Evolutionary conservation across 2,888 invertebrate genomes (phyloP).

Genomic region (Patella depressa): DNA sequence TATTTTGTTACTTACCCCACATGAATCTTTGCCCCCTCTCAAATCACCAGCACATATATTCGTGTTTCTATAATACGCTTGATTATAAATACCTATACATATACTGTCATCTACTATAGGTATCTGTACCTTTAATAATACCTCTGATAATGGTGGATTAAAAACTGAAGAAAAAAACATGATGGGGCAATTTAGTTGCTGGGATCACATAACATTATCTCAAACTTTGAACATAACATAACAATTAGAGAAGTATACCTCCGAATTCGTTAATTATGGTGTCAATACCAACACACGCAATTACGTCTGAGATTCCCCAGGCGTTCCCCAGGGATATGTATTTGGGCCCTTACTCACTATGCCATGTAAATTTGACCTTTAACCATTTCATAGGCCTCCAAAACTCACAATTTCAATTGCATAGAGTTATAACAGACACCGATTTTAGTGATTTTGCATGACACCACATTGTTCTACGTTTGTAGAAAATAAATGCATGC

Average conservation of each 20-base stretch:
- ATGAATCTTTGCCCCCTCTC: slow-evolving; percentile 29
- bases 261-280: no score
- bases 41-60: slow-evolving; percentile 35
- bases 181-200: background rate
- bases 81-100: slow-evolving; percentile 24
- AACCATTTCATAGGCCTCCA: no score
- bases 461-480: no score
- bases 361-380: no score
- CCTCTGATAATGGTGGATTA: slow-evolving; percentile 24
- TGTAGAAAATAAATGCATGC: no score
- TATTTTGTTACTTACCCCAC: slow-evolving; percentile 26
- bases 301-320: no score
- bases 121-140: slow-evolving; percentile 26
- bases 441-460: no score
- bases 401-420: no score
- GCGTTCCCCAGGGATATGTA: no score
- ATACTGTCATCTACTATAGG: slow-evolving; percentile 22
- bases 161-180: slow-evolving; percentile 17
- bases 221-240: background rate
- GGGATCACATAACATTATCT: background rate
- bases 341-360: no score
- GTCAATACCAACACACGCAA: no score
- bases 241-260: background rate
- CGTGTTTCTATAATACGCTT: slow-evolving; percentile 14
- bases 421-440: no score